phyloP scores from a whole-genome alignment of 1,140 invertebrate species.

The Leptopilina boulardi region DNA sequence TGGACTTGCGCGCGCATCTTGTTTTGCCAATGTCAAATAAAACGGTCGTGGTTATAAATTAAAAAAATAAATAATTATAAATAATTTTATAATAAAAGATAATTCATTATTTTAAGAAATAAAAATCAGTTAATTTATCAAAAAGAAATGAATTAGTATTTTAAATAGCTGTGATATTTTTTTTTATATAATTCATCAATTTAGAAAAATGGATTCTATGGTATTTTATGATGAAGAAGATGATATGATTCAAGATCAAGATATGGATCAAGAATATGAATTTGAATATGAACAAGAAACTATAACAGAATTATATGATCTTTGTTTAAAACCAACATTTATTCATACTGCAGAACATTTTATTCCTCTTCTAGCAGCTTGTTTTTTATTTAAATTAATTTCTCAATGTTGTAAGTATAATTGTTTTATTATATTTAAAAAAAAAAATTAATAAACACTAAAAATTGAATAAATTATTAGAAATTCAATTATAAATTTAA shows the following conservation, averaged over 20 bases:
- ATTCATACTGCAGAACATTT: slow-evolving; percentile 9
- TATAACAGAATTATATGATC: not conserved
- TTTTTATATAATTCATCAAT: not conserved
- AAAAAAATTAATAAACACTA: too few species aligned
- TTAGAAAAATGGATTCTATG: not conserved
- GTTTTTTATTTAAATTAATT: not conserved
- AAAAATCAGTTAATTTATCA: not conserved
- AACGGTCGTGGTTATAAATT: too few species aligned
- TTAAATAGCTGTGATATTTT: not conserved
- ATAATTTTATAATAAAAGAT: too few species aligned
- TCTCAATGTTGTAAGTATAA: slow-evolving; percentile 11
- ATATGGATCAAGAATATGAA: slow-evolving; percentile 2
- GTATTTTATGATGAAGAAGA: not conserved
- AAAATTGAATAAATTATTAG: not conserved
- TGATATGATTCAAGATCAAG: not conserved
- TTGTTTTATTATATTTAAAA: not conserved
- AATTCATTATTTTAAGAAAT: not conserved
- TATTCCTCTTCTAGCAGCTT: slow-evolving; percentile 35
- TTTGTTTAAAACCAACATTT: not conserved
- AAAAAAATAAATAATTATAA: too few species aligned
- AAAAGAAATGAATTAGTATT: not conserved
- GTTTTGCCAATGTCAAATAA: too few species aligned
- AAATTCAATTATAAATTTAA: too few species aligned
- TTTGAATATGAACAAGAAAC: not conserved
- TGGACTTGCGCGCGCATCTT: too few species aligned